Conservation (phyloP, 2,888 invertebrate species). For the Campaea margaritaria region DNA sequence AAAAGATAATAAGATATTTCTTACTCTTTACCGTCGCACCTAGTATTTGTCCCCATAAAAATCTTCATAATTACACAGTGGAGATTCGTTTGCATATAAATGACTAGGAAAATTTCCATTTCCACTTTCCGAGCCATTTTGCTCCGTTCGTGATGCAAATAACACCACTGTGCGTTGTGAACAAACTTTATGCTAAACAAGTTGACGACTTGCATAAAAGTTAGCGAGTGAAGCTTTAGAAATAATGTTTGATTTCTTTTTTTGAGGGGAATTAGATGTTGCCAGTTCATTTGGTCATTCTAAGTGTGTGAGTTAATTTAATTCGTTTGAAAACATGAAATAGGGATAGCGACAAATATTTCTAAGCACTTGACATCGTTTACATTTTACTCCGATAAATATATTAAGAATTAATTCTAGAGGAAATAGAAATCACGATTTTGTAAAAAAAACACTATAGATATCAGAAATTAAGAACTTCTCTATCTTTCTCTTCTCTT, state of each 20-base stretch:
- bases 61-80: slow-evolving; percentile 70
- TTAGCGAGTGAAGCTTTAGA: slow-evolving; percentile 6
- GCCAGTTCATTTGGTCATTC: background rate
- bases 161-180: slow-evolving; percentile 44
- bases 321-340: too few relatives aligned
- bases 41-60: slow-evolving; percentile 55
- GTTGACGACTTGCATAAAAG: slow-evolving; percentile 50
- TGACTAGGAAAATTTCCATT: slow-evolving; percentile 69
- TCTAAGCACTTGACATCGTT: too few relatives aligned
- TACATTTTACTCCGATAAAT: too few relatives aligned
- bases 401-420: too few relatives aligned
- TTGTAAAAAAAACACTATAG: too few relatives aligned
- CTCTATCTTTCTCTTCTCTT: too few relatives aligned
- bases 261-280: background rate
- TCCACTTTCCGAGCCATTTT: slow-evolving; percentile 69
- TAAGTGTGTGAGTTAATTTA: too few relatives aligned
- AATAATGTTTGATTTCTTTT: background rate
- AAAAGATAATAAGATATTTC: background rate
- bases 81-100: slow-evolving; percentile 79
- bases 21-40: slow-evolving; percentile 20
- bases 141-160: slow-evolving; percentile 71
- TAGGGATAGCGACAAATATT: too few relatives aligned
- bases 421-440: too few relatives aligned
- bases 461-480: too few relatives aligned
- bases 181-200: slow-evolving; percentile 68